phyloP scores from a whole-genome alignment of 2,113 vertebrate species.

The Sphyrna mokarran region DNA sequence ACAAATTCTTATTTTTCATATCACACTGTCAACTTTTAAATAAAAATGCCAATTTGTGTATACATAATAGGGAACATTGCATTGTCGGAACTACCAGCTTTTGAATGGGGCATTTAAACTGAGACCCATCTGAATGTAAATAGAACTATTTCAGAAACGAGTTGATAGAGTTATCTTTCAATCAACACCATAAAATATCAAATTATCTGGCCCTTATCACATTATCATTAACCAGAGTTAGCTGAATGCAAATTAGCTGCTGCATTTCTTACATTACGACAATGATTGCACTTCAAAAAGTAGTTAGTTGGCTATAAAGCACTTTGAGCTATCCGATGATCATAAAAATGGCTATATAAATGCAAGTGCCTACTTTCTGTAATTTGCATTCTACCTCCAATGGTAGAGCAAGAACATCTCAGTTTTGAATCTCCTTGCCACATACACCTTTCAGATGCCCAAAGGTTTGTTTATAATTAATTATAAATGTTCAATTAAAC shows the following conservation, averaged over 20 bases:
- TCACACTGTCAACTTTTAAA: not conserved
- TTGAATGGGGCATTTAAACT: not conserved
- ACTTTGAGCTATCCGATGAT: not conserved
- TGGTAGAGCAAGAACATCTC: not conserved
- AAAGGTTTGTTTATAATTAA: not conserved
- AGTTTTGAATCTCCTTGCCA: not conserved
- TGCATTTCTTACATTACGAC: not conserved
- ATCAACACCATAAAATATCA: not conserved
- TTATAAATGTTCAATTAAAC: not conserved
- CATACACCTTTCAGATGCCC: not conserved
- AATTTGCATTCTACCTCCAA: not conserved
- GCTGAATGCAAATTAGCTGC: not conserved
- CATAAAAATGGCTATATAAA: not conserved
- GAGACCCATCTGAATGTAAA: not conserved
- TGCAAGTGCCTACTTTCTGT: not conserved
- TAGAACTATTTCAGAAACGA: not conserved
- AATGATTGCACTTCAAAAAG: not conserved
- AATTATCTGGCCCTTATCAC: not conserved
- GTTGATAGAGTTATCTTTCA: not conserved
- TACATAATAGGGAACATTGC: not conserved
- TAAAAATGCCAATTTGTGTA: not conserved
- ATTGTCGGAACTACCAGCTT: not conserved
- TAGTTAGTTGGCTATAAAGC: not conserved
- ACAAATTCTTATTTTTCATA: not conserved
- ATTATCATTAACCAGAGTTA: not conserved